Conservation (phyloP, 2,888 invertebrate genomes). For the Brachypalpus laphriformis region DNA sequence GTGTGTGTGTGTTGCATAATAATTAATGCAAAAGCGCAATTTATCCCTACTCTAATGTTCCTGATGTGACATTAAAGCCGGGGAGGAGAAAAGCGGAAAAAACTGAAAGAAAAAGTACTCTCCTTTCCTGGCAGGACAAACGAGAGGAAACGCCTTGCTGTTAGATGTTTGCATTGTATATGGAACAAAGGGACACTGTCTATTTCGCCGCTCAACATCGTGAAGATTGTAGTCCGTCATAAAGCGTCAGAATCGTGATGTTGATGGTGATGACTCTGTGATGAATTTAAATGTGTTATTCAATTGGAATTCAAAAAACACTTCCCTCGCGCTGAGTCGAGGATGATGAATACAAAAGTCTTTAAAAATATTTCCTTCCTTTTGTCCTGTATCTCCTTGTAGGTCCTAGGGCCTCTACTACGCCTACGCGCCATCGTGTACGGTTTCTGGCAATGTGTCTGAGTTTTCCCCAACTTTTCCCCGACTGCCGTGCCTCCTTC, state of each 20-base stretch:
- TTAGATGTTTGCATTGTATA: not conserved
- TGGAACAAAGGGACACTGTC: slow-evolving; percentile 14
- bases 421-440: no score
- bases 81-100: not conserved
- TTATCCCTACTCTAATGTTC: slow-evolving; percentile 29
- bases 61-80: slow-evolving; percentile 23
- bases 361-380: no score
- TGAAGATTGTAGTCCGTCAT: slow-evolving; percentile 11
- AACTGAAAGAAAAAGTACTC: not conserved
- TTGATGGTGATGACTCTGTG: slow-evolving; percentile 19
- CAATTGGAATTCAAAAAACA: slow-evolving; percentile 27
- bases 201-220: slow-evolving; percentile 13
- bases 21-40: slow-evolving; percentile 44
- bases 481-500: no score
- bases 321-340: not conserved
- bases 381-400: no score
- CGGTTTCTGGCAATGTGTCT: no score
- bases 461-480: no score
- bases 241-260: slow-evolving; percentile 8
- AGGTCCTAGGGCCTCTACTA: no score
- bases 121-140: not conserved
- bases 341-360: no score
- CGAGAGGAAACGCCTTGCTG: not conserved
- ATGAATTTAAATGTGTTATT: slow-evolving; percentile 34
- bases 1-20: slow-evolving; percentile 31